Evolutionary conservation across 2,113 vertebrate genomes (phyloP).

Genomic region (Vimba vimba): DNA sequence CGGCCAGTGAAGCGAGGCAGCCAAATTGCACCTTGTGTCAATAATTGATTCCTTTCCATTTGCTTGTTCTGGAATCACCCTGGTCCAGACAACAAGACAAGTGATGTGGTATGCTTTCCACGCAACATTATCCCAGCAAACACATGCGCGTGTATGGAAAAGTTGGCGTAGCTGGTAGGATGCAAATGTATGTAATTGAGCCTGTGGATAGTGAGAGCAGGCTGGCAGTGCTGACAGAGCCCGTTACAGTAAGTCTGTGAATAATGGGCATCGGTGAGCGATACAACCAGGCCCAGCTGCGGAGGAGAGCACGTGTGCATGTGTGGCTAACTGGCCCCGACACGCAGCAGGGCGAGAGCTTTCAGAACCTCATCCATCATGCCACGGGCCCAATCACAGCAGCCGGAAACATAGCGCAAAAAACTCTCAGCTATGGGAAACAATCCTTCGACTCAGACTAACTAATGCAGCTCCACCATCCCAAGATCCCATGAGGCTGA

Average conservation of each 20-base stretch:
- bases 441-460: constrained; percentile 49
- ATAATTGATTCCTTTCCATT: constrained; percentile 55
- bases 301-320: constrained; percentile 12
- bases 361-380: constrained; percentile 61
- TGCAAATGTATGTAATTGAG: constrained; percentile 2
- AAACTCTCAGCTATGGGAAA: constrained; percentile 38
- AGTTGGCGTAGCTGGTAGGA: not conserved
- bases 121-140: constrained; percentile 19
- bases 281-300: constrained; percentile 42
- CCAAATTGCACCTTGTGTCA: constrained; percentile 51
- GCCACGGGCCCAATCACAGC: constrained; percentile 23
- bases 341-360: constrained; percentile 43
- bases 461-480: constrained; percentile 28
- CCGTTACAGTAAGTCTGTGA: constrained; percentile 29
- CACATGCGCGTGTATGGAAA: constrained; percentile 1
- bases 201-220: constrained; percentile 7
- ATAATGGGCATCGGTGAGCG: constrained; percentile 33
- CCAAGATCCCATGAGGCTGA: constrained; percentile 1
- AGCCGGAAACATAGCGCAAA: constrained; percentile 51
- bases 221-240: constrained; percentile 20
- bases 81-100: constrained; percentile 20
- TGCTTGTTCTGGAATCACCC: constrained; percentile 43
- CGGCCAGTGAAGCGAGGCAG: constrained; percentile 3
- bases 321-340: constrained; percentile 41
- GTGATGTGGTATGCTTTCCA: constrained; percentile 11